A percentile compares a stretch with the other conserved stretches of the same genome.
Evolutionary conservation across 2,888 invertebrate species (phyloP).

Genomic region (Drosophila longiperda): DNA sequence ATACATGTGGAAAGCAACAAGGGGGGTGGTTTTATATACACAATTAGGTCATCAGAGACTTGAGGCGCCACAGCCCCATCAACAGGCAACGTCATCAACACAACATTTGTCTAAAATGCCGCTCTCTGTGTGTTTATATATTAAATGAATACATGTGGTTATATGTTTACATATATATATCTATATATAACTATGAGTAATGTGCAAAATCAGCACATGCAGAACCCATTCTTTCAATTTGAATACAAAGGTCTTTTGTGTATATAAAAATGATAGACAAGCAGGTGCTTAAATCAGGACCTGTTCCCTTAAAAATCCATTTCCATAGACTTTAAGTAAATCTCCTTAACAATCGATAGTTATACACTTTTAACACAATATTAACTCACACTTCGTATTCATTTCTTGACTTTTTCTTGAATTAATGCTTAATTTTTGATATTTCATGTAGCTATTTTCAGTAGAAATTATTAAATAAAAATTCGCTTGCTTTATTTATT

Average conservation of each 20-base stretch:
- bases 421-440: neutral
- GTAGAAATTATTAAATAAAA: neutral
- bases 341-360: neutral
- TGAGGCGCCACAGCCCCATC: slow-evolving; percentile 44
- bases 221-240: slow-evolving; percentile 13
- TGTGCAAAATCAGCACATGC: slow-evolving; percentile 18
- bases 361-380: neutral
- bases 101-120: slow-evolving; percentile 12
- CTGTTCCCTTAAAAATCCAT: neutral
- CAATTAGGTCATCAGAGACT: slow-evolving; percentile 61
- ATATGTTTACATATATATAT: neutral
- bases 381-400: neutral
- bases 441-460: neutral
- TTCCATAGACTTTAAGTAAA: neutral
- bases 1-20: slow-evolving; percentile 38
- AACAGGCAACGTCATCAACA: slow-evolving; percentile 46
- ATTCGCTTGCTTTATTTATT: neutral
- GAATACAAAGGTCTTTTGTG: slow-evolving; percentile 10
- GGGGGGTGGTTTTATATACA: slow-evolving; percentile 33
- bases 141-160: neutral
- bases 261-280: slow-evolving; percentile 22
- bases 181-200: slow-evolving; percentile 36
- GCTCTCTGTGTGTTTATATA: neutral
- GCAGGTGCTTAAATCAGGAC: neutral
- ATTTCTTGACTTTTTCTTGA: neutral